Evolutionary conservation across 1,140 invertebrate genomes (phyloP).

Genomic region (Polypedilum pembai): DNA sequence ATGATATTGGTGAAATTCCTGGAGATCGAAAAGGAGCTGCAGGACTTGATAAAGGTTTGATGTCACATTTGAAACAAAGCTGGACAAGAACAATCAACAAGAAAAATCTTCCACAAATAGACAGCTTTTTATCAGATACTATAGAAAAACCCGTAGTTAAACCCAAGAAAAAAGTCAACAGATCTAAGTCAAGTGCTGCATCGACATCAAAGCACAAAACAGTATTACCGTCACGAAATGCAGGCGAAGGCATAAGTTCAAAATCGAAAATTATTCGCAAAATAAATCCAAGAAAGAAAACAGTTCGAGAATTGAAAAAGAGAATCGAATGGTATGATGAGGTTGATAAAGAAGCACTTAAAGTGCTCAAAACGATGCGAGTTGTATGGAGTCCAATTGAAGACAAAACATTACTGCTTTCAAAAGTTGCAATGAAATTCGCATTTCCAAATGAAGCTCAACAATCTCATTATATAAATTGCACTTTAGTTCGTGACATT

Average conservation of each 20-base stretch:
- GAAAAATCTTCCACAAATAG: not conserved
- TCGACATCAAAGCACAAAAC: constrained; percentile 32
- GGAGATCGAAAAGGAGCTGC: constrained; percentile 65
- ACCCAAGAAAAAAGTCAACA: constrained; percentile 11
- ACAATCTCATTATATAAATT: constrained; percentile 44
- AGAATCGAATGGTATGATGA: constrained; percentile 50
- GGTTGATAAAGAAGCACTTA: constrained; percentile 57
- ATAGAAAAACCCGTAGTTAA: not conserved
- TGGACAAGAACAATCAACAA: constrained; percentile 45
- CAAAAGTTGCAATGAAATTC: constrained; percentile 60
- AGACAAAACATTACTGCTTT: constrained; percentile 58
- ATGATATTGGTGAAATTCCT: constrained; percentile 51
- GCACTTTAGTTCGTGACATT: constrained; percentile 54
- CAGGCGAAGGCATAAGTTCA: constrained; percentile 30
- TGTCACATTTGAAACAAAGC: constrained; percentile 59
- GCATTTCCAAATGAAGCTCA: constrained; percentile 44
- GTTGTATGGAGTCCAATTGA: constrained; percentile 56
- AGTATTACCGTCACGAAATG: constrained; percentile 28
- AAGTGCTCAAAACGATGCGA: constrained; percentile 55
- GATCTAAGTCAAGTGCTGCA: constrained; percentile 29
- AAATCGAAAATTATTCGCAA: constrained; percentile 32
- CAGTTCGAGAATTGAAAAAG: constrained; percentile 30
- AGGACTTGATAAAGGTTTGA: constrained; percentile 63
- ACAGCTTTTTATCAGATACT: not conserved
- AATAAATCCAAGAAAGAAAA: constrained; percentile 39